Evolutionary conservation across 2,797 vertebrate genomes (phyloP), one percentile per base, ranked within the genome.

Genomic region (Lepidocolaptes lacrymiger): DNA sequence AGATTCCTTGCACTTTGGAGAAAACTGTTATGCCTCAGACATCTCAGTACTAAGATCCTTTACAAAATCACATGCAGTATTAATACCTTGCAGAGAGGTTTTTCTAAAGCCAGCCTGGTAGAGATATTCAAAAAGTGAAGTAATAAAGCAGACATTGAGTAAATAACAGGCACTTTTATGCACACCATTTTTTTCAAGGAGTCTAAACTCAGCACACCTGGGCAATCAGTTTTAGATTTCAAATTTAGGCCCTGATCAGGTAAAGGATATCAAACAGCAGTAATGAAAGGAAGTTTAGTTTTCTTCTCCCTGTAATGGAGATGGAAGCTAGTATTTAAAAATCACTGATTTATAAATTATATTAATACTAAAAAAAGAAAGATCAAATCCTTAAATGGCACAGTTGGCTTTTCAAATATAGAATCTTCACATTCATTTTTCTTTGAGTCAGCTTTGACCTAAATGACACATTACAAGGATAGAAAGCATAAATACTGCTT

Each of bases 221-320:
- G 49, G 72, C 89, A 97, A 95, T 95, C 46, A 89, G 30, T 76
- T 95, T 94, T 93, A 97, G 69, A 82, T 93, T 96, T 97, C 81
- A 92, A 61, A 22, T 96, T 84, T 62, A 82, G 66, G 39, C 52
- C 77, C 62, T 64, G 43, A 85, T 88, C 82, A 96, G 69, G 28
- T 67, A 16, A 96, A 90, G 49, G 12, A 58, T 66, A 82, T 30
- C 6, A 89, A 86, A 91, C 74, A 72, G 43, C 48, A 89, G 15
- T 36, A 76, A 80, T 1, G 6, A 79, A 24, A 54, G 41, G 28
- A 13, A 14, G 1, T 28, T 64, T 46, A 34, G 21, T 85, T 48
- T 43, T 62, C 2, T 51, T 88, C 21, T 52, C 6, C 10, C 2
- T 59, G 9, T 27, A 63, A 78, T 58, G 34, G 36, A 83, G 7